Evolutionary conservation across 1,140 invertebrate species (phyloP), one percentile per base, ranked within the genome.

Genomic region (Palaemon carinicauda): DNA sequence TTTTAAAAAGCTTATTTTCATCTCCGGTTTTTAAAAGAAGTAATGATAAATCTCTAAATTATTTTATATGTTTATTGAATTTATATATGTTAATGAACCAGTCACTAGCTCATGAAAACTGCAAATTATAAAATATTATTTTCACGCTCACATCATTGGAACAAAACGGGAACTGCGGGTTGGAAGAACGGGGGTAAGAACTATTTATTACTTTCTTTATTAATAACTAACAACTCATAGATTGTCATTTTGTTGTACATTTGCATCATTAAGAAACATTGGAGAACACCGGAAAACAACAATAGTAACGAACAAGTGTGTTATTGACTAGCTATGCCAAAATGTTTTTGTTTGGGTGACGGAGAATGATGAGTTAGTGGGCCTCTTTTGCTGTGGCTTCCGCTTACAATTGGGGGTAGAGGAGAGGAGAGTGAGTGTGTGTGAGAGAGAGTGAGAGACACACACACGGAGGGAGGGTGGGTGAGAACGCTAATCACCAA

Each of bases 81-180:
- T 65, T 33, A 69, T 69, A 21, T 73, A 19, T 27, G 12, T 52
- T n/a, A 3, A 9, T 19, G 3, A 24, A 15, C 52, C 17, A 27
- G n/a, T 53, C 51, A 27, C 9, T 79, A 27, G 9, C 29, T 41
- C 7, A 5, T 12, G 41, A 41, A 41, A 41, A 12, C 41, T 41
- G 0, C 7, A 41, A 41, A 12, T 41, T 5, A 41, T 1, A 1
- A 41, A 41, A 41, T 7, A 41, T 41, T 73, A 52, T 80, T 50
- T n/a, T 19, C 21, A 73, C 24, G 80, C 84, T 88, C 75, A 84
- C 77, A 89, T 89, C 87, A 88, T 87, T 89, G 88, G 88, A 89
- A 89, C 88, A 85, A 87, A 89, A 89, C 84, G 79, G 78, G 82
- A 75, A 85, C 88, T 54, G 50, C 81, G 81, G 88, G 88, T 82